phyloP scores from a whole-genome alignment of 2,797 vertebrate genomes.

The Urocyon cinereoargenteus region DNA sequence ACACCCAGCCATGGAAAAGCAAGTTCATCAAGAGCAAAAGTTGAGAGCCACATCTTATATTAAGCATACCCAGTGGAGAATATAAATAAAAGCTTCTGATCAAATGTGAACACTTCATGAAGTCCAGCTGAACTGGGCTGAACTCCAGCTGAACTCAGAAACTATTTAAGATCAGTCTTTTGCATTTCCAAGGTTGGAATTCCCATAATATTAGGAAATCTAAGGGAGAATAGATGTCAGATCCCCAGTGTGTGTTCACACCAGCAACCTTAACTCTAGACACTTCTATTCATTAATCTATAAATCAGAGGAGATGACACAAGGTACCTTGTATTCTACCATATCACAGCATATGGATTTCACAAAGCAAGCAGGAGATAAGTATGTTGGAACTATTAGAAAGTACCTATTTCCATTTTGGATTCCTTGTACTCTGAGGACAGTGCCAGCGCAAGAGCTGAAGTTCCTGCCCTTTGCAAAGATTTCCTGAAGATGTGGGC shows the following conservation, averaged over 20 bases:
- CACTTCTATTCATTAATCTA: conserved; percentile 35
- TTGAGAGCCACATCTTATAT: not conserved
- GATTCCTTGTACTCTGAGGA: not conserved
- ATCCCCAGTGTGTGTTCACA: not conserved
- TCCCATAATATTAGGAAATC: conserved; percentile 20
- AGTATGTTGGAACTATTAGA: not conserved
- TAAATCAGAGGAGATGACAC: not conserved
- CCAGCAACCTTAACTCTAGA: not conserved
- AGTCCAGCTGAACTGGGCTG: conserved; percentile 51
- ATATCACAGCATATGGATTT: not conserved
- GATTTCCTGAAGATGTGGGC: not conserved
- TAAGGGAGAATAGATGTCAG: conserved; percentile 1
- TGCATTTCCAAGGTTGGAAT: conserved; percentile 36
- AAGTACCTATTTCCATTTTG: not conserved
- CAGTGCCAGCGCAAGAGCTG: not conserved
- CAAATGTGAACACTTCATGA: conserved; percentile 56
- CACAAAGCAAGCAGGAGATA: not conserved
- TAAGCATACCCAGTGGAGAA: conserved; percentile 14
- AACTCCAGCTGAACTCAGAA: conserved; percentile 59
- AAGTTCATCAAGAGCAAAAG: not conserved
- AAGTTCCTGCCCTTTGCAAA: not conserved
- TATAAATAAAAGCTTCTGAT: conserved; percentile 62
- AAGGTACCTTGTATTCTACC: not conserved
- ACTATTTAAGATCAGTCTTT: conserved; percentile 37
- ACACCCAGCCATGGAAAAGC: not conserved